Evolutionary conservation across 1,140 invertebrate genomes (phyloP).

Genomic region (Heliconius melpomene): DNA sequence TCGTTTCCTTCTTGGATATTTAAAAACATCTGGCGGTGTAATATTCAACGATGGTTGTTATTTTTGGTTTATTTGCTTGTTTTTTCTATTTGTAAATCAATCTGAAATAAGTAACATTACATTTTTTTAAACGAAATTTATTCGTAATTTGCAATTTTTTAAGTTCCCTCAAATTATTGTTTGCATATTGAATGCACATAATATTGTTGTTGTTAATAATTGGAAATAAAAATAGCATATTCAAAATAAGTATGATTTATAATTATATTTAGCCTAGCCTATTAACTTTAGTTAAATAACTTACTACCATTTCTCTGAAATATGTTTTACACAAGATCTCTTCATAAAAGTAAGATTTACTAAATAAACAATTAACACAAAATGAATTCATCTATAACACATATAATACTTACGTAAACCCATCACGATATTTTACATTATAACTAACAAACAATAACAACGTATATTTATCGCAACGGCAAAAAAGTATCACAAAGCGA

Average conservation of each 20-base stretch:
- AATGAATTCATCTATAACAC: background rate
- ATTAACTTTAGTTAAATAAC: no score
- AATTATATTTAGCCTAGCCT: no score
- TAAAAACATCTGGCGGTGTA: conserved; percentile 4
- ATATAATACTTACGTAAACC: background rate
- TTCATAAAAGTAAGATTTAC: background rate
- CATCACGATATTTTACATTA: conserved; percentile 11
- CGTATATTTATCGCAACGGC: conserved; percentile 47
- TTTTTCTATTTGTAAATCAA: background rate
- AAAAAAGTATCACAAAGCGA: conserved; percentile 55
- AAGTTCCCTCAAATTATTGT: background rate
- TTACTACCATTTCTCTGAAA: no score
- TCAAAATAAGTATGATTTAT: no score
- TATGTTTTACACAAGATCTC: background rate
- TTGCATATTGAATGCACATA: no score
- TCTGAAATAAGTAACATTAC: background rate
- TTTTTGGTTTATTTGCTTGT: background rate
- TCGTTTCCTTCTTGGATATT: conserved; percentile 11
- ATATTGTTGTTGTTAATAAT: no score
- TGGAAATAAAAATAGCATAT: no score
- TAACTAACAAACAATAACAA: conserved; percentile 40
- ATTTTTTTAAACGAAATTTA: no score
- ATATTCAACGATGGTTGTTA: background rate
- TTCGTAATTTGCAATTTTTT: background rate
- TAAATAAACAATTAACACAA: background rate